These are phyloP conservation scores for Drosophila serrata DNA, from an alignment of 1,140 invertebrate species.

Conservation along the genomic window DNA sequence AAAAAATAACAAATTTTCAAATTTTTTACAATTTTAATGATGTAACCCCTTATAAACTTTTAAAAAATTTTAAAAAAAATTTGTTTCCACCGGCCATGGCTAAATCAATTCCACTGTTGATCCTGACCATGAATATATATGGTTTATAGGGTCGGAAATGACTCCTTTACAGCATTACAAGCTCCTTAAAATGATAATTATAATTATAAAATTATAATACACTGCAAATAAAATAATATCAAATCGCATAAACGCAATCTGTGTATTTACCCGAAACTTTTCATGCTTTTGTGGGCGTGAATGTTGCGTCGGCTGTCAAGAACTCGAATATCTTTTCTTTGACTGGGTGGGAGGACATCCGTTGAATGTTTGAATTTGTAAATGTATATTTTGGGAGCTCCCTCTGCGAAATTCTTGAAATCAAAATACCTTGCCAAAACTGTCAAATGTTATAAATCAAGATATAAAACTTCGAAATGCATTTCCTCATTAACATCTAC, in stretches of 20 bases:
- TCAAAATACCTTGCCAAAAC: background rate
- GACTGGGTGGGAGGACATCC: constrained; percentile 2
- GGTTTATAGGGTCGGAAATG: no score
- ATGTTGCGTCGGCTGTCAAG: background rate
- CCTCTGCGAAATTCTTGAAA: background rate
- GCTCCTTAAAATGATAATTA: no score
- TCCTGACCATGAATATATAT: no score
- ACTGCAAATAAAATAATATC: background rate
- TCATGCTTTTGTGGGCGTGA: background rate
- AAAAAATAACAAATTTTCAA: no score
- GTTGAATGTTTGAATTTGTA: background rate
- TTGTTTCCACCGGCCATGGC: no score
- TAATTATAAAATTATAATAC: no score
- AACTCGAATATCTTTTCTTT: background rate
- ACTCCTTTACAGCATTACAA: no score
- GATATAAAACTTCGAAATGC: no score
- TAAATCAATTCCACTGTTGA: no score
- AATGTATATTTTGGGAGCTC: background rate
- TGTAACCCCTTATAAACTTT: no score
- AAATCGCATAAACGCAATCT: background rate
- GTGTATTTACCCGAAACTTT: background rate
- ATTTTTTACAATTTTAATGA: no score
- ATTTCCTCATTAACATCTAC: background rate
- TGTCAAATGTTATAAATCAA: background rate
- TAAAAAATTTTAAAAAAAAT: no score